phyloP scores from a whole-genome alignment of 2,888 invertebrate species.

The Coecobrya sp. region DNA sequence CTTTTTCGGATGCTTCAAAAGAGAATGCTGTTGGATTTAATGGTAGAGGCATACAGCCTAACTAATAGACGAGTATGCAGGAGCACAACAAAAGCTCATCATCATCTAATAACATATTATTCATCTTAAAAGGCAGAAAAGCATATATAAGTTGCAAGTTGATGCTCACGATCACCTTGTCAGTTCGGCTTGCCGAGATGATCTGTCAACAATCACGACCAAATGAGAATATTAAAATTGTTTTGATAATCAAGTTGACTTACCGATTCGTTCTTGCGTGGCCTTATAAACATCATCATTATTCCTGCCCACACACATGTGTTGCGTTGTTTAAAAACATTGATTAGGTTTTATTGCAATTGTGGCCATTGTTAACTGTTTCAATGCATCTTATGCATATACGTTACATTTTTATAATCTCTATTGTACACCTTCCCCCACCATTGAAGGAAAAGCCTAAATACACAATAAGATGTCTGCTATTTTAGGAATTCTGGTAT shows the following conservation, averaged over 20 bases:
- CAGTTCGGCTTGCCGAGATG: constrained; percentile 64
- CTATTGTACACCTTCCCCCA: not conserved
- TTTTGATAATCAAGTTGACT: constrained; percentile 58
- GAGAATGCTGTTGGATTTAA: not conserved
- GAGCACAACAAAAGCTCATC: not conserved
- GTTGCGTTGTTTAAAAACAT: constrained; percentile 33
- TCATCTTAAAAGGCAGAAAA: not conserved
- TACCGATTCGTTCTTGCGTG: constrained; percentile 16
- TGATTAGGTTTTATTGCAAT: constrained; percentile 25
- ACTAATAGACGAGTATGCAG: constrained; percentile 20
- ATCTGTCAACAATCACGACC: constrained; percentile 75
- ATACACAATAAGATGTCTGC: not conserved
- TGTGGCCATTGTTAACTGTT: not conserved
- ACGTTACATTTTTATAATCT: not conserved
- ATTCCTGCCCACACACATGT: constrained; percentile 28
- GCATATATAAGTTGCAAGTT: constrained; percentile 13
- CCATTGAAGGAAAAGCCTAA: not conserved
- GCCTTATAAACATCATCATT: constrained; percentile 63
- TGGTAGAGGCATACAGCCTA: not conserved
- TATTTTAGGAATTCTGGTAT: not conserved
- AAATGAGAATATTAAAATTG: constrained; percentile 67
- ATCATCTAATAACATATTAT: not conserved
- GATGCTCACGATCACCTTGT: constrained; percentile 73
- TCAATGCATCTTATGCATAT: not conserved
- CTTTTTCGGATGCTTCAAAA: constrained; percentile 70